Percentiles rank a stretch among this genome's conserved stretches.
These are phyloP conservation scores for Hapalemur alaotrensis DNA, from an alignment of 2,797 vertebrate species.

Conservation along the genomic window DNA sequence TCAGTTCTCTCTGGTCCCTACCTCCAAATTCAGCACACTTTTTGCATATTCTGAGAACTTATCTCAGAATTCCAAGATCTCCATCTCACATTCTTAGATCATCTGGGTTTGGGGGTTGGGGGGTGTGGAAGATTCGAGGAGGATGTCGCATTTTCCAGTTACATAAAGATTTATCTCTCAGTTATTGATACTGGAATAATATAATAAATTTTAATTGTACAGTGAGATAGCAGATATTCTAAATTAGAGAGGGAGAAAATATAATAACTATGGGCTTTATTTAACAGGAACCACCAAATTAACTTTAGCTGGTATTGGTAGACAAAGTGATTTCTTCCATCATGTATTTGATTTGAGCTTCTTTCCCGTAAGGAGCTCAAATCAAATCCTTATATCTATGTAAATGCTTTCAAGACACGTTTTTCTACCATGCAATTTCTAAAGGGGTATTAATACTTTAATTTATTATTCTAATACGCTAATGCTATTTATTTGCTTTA, in stretches of 20 bases:
- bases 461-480: background rate
- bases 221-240: background rate
- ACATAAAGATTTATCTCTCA: background rate
- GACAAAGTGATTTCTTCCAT: background rate
- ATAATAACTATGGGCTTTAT: background rate
- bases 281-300: background rate
- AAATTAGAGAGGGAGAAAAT: background rate
- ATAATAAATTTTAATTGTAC: background rate
- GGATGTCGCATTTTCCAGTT: background rate
- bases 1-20: background rate
- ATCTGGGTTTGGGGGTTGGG: background rate
- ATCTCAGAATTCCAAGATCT: background rate
- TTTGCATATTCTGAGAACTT: background rate
- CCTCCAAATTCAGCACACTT: background rate
- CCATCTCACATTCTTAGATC: background rate
- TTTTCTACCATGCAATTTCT: background rate
- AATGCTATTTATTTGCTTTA: background rate
- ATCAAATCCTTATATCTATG: background rate
- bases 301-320: background rate
- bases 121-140: background rate
- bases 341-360: background rate
- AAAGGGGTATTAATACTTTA: background rate
- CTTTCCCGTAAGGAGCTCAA: background rate
- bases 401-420: background rate
- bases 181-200: background rate